These are phyloP conservation scores for Mormoops blainvillei DNA, from an alignment of 2,113 vertebrate species.

Conservation along the genomic window DNA sequence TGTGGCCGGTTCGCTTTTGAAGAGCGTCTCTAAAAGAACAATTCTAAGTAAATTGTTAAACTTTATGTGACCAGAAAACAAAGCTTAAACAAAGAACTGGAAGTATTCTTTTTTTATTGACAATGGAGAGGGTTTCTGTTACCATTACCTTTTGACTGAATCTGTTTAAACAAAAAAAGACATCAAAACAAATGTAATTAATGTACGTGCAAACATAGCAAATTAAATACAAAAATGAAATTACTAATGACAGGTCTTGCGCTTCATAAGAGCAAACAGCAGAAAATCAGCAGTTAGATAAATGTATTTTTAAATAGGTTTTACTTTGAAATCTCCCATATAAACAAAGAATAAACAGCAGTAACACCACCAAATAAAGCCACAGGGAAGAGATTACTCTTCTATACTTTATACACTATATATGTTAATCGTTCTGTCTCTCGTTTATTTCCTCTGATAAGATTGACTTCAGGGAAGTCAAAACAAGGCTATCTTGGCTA, in stretches of 20 bases:
- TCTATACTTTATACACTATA: constrained; percentile 89
- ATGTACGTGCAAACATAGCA: constrained; percentile 92
- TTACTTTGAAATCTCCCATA: constrained; percentile 85
- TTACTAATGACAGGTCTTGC: constrained; percentile 89
- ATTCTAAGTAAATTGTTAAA: neutral
- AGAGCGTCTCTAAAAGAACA: neutral
- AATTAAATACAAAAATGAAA: constrained; percentile 84
- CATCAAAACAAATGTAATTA: constrained; percentile 89
- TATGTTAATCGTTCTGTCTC: constrained; percentile 87
- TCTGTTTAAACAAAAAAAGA: constrained; percentile 86
- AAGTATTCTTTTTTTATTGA: constrained; percentile 89
- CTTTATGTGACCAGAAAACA: constrained; percentile 50
- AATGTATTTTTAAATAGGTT: constrained; percentile 83
- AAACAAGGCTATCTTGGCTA: constrained; percentile 82
- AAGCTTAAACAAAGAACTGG: constrained; percentile 78
- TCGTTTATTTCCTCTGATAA: constrained; percentile 89
- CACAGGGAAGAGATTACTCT: constrained; percentile 91
- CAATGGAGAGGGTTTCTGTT: constrained; percentile 89
- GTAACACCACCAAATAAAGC: constrained; percentile 90
- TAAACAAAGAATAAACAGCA: constrained; percentile 89
- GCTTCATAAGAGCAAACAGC: constrained; percentile 82
- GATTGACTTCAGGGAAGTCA: constrained; percentile 82
- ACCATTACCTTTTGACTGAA: constrained; percentile 91
- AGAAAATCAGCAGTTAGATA: constrained; percentile 83
- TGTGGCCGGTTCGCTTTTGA: constrained; percentile 61